These are phyloP conservation scores for Mimumesa dahlbomi DNA, from an alignment of 2,888 invertebrate species.

Conservation along the genomic window DNA sequence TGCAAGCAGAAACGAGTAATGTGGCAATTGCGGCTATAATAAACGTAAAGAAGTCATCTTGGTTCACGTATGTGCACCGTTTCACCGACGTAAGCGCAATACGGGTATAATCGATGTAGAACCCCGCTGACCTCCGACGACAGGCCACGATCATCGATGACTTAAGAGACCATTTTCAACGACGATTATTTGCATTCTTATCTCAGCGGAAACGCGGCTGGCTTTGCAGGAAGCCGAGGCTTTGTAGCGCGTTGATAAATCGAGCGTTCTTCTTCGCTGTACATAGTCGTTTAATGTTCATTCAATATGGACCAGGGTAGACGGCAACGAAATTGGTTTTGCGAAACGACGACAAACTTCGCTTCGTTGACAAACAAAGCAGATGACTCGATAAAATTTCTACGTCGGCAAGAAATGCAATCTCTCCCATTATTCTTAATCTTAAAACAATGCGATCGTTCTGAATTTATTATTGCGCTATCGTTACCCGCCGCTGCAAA, in stretches of 20 bases:
- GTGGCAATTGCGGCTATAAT: neutral
- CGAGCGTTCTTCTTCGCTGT: slow-evolving; percentile 9
- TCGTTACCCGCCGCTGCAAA: neutral
- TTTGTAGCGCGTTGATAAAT: slow-evolving; percentile 50
- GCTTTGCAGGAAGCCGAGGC: slow-evolving; percentile 31
- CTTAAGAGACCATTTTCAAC: slow-evolving; percentile 18
- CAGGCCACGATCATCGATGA: slow-evolving; percentile 37
- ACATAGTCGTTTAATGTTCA: slow-evolving; percentile 38
- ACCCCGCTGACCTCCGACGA: slow-evolving; percentile 22
- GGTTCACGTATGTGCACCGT: neutral
- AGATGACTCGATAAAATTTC: slow-evolving; percentile 46
- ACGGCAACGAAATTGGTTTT: slow-evolving; percentile 48
- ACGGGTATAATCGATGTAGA: neutral
- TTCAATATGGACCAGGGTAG: slow-evolving; percentile 44
- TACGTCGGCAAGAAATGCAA: slow-evolving; percentile 11
- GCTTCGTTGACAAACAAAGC: slow-evolving; percentile 45
- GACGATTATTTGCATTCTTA: slow-evolving; percentile 42
- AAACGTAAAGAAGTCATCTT: no score
- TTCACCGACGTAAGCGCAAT: neutral
- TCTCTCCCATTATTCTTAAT: slow-evolving; percentile 12
- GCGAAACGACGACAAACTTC: slow-evolving; percentile 44
- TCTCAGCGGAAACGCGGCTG: slow-evolving; percentile 48
- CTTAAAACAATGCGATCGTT: slow-evolving; percentile 6
- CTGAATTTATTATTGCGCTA: neutral
- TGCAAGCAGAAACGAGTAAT: neutral